phyloP scores from a whole-genome alignment of 2,113 vertebrate genomes.

The Lepus europaeus region DNA sequence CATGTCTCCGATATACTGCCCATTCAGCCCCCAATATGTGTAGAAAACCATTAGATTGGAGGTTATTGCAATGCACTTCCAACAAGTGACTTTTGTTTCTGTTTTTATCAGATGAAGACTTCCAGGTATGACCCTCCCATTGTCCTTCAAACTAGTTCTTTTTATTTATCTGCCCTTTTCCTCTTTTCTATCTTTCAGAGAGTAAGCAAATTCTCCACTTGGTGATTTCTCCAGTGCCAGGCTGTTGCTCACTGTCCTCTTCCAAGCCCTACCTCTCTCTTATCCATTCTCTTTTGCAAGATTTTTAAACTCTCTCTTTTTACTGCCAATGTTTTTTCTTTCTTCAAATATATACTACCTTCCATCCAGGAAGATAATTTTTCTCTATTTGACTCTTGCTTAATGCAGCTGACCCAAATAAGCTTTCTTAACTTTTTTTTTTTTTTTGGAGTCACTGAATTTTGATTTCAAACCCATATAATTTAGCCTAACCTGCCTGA shows the following conservation, averaged over 20 bases:
- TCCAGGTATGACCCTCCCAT: background rate
- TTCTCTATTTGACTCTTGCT: background rate
- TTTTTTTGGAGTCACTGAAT: background rate
- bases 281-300: background rate
- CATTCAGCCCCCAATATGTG: background rate
- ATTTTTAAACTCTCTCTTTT: background rate
- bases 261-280: background rate
- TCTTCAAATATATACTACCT: background rate
- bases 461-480: background rate
- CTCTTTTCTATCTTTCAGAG: background rate
- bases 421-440: background rate
- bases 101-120: constrained; percentile 17
- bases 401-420: background rate
- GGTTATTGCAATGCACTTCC: constrained; percentile 19
- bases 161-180: background rate
- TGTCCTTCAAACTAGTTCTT: background rate
- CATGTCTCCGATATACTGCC: constrained; percentile 34
- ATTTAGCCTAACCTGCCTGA: background rate
- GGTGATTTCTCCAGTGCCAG: background rate
- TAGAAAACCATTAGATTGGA: constrained; percentile 57
- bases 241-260: background rate
- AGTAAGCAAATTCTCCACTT: background rate
- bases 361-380: background rate
- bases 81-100: constrained; percentile 25
- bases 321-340: background rate